Evolutionary conservation across 2,888 invertebrate genomes (phyloP), one percentile per base, ranked within the genome.

Genomic region (Acrobasis consociella): DNA sequence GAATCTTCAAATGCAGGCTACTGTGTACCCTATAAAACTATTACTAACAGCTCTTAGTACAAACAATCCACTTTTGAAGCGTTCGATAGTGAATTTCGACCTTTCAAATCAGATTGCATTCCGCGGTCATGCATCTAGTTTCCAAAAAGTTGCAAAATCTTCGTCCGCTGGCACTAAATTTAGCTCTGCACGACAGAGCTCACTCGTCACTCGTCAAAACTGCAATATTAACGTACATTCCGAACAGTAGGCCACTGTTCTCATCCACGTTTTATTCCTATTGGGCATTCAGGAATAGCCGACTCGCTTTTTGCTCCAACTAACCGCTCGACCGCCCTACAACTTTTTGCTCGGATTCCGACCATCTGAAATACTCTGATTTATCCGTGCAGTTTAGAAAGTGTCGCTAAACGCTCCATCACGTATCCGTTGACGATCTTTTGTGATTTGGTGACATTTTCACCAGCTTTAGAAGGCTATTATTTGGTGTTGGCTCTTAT

Each of bases 371-470:
- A 31, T 13, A 17, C 22, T 46, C 22, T 9, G 66, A 66, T 71
- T 72, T 69, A 65, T 64, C 60, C 42, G 53, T 46, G 13, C 53
- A 31, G 2, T 52, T 53, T 73, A 73, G 81, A 83, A 82, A 81
- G 81, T 72, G 62, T 52, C 53, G 64, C 74, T 78, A 83, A 83
- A 63, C 66, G 62, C 51, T 61, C 64, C 62, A 61, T 78, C 82
- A 83, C 78, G 84, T 68, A 56, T 64, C 50, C 60, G 51, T 70
- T 73, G 15, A 51, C 31, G 59, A 62, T 65, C 58, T 65, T 67
- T 72, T 63, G 52, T 52, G 65, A 66, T 62, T 60, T 59, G 67
- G 69, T 65, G 71, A 68, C 66, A 69, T 62, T 74, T 75, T 74
- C 69, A 31, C 49, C 5, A 38, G 39, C 38, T n/a, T 39, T 42